Percentiles rank a stretch among this genome's conserved stretches.
Evolutionary conservation across 2,113 vertebrate genomes (phyloP).

Genomic region (Cottus gobio): DNA sequence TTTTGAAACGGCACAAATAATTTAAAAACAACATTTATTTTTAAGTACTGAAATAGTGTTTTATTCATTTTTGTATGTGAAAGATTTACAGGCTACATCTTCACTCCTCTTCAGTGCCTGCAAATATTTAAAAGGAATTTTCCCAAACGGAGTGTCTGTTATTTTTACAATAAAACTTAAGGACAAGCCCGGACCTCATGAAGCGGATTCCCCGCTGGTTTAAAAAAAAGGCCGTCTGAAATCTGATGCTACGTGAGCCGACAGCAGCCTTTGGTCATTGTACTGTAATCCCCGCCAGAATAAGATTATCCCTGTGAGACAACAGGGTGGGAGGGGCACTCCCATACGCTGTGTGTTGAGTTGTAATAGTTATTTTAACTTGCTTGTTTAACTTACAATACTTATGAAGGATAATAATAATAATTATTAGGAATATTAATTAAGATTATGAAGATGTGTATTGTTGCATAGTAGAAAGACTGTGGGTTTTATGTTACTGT

Average conservation of each 20-base stretch:
- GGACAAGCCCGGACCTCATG: constrained; percentile 17
- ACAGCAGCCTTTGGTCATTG: constrained; percentile 53
- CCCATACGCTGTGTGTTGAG: constrained; percentile 63
- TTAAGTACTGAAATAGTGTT: too few species aligned
- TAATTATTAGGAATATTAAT: too few species aligned
- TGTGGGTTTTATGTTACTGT: too few species aligned
- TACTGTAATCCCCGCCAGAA: constrained; percentile 57
- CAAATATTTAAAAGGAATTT: neutral
- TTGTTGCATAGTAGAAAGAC: too few species aligned
- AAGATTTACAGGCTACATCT: neutral
- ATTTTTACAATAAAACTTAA: constrained; percentile 30
- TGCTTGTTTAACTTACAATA: too few species aligned
- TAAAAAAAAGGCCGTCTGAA: constrained; percentile 55
- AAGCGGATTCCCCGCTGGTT: constrained; percentile 25
- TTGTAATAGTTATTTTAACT: too few species aligned
- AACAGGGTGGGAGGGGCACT: constrained; percentile 45
- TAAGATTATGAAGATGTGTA: too few species aligned
- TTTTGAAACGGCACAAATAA: neutral
- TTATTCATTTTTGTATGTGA: neutral
- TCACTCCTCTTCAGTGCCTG: neutral
- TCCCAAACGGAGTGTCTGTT: constrained; percentile 12
- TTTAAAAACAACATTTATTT: neutral
- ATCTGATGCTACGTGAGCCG: constrained; percentile 53
- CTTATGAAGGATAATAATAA: too few species aligned
- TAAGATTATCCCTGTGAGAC: constrained; percentile 63